A percentile compares a stretch with the other conserved stretches of the same genome.
phyloP scores from a whole-genome alignment of 2,888 invertebrate genomes.

The Andrena hattorfiana region DNA sequence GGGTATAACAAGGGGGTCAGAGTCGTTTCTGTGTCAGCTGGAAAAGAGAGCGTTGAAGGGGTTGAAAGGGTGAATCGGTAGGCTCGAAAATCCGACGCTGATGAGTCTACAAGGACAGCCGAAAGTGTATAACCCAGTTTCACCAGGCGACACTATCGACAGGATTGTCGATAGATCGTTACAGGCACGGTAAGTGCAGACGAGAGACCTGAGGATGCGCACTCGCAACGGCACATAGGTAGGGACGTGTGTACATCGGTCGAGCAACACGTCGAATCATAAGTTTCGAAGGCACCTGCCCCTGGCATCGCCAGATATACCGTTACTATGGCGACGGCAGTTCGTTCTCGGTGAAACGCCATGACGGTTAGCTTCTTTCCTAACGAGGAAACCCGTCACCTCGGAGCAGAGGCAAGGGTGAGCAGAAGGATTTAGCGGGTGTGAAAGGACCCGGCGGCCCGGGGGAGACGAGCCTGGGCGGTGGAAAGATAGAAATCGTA shows the following conservation, averaged over 20 bases:
- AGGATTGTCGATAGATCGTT: slow-evolving; percentile 43
- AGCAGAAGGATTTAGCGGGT: slow-evolving; percentile 51
- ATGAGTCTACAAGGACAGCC: slow-evolving; percentile 20
- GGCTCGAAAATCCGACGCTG: slow-evolving; percentile 48
- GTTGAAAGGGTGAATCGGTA: slow-evolving; percentile 24
- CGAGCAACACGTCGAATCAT: slow-evolving; percentile 56
- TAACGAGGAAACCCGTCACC: slow-evolving; percentile 70
- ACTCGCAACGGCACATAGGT: not conserved
- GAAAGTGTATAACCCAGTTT: slow-evolving; percentile 57
- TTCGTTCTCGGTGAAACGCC: slow-evolving; percentile 59
- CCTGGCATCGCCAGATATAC: slow-evolving; percentile 32
- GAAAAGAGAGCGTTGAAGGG: slow-evolving; percentile 9
- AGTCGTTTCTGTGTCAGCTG: slow-evolving; percentile 40
- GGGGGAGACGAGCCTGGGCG: not conserved
- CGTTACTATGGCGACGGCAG: slow-evolving; percentile 67
- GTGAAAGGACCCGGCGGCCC: slow-evolving; percentile 12
- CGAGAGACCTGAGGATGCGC: not conserved
- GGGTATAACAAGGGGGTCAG: slow-evolving; percentile 45
- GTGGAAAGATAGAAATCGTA: slow-evolving; percentile 57
- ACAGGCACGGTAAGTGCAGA: slow-evolving; percentile 29
- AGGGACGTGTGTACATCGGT: slow-evolving; percentile 19
- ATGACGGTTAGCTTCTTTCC: slow-evolving; percentile 70
- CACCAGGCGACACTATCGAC: slow-evolving; percentile 58
- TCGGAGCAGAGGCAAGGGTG: slow-evolving; percentile 14
- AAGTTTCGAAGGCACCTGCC: slow-evolving; percentile 62